Base-by-base conservation (phyloP, 2,888 invertebrate genomes). In the Spilarctia lutea region DNA sequence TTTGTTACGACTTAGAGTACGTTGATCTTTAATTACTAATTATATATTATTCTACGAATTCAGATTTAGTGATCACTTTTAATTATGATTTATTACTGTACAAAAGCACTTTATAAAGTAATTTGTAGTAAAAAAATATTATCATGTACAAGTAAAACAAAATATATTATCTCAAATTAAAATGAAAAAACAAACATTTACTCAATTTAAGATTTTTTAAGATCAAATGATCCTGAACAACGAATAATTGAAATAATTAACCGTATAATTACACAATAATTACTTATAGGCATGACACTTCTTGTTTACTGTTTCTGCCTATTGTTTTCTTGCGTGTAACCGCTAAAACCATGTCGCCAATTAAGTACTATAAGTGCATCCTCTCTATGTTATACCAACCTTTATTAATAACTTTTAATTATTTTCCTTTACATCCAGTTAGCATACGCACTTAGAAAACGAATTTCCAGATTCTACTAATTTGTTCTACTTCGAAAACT, bases 251-350 rank as follows among this genome's bases (percentile, higher is more conserved):
- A 30, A 35, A 33, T 35, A 65, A 30, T 71, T 71, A 73, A 35
- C 74, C 56, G 48, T 73, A 48, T 81, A 79, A 82, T 83, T 83
- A 72, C 24, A 66, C 73, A 83, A 83, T 79, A 81, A 79, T 60
- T 76, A 65, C 69, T 73, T 74, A 77, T 72, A 30, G 56, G 39
- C 73, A 67, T 77, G 71, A 71, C 75, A 45, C 80, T 84, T 77
- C 78, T 84, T 77, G 73, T 76, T 80, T 71, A 72, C 56, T 65
- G 67, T 72, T 73, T 48, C 63, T 24, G 63, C 11, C 78, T 73
- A 85, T 81, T 84, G 83, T 84, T 76, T 72, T 48, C 30, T 24
- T 33, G 65, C 45, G 39, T 74, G 30, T 60, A 60, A 71, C 67
- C 56, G 35, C 33, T 69, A 71, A 71, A 78, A 72, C 42, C 72